Conservation (phyloP, 2,797 vertebrate genomes). For the Channallabes apus region DNA sequence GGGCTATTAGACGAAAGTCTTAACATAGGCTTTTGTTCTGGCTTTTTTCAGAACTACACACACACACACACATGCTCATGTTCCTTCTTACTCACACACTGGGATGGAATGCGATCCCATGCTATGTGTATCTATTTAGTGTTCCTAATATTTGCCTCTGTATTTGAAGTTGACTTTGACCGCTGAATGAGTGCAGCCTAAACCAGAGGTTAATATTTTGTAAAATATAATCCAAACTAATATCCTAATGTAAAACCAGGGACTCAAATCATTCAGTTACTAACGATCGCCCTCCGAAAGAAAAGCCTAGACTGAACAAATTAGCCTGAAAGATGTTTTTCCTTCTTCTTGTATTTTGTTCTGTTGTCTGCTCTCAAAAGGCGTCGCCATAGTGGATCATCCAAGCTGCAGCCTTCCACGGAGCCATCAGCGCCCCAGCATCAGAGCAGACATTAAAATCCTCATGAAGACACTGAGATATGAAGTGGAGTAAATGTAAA, state of each 20-base stretch:
- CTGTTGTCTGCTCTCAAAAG: too few relatives aligned
- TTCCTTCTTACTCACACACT: neutral
- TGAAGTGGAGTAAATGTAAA: neutral
- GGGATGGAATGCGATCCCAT: neutral
- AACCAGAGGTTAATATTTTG: neutral
- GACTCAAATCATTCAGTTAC: neutral
- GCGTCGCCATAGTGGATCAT: too few relatives aligned
- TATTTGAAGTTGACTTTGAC: neutral
- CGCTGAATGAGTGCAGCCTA: neutral
- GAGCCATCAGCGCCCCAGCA: too few relatives aligned
- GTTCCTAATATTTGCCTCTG: neutral
- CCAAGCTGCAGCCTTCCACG: too few relatives aligned
- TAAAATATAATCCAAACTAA: neutral
- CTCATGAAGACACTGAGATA: neutral
- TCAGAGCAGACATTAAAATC: neutral
- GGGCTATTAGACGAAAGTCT: conserved; percentile 39
- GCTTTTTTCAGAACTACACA: neutral
- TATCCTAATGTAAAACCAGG: too few relatives aligned
- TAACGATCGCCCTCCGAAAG: neutral
- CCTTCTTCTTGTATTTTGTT: too few relatives aligned
- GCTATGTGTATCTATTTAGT: neutral
- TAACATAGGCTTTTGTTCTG: conserved; percentile 44
- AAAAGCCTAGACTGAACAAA: too few relatives aligned
- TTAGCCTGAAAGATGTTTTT: too few relatives aligned
- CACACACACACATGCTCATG: neutral